These are phyloP conservation scores for Metridium senile DNA, from an alignment of 92 coral and sea anemone genomes.

Conservation along the genomic window DNA sequence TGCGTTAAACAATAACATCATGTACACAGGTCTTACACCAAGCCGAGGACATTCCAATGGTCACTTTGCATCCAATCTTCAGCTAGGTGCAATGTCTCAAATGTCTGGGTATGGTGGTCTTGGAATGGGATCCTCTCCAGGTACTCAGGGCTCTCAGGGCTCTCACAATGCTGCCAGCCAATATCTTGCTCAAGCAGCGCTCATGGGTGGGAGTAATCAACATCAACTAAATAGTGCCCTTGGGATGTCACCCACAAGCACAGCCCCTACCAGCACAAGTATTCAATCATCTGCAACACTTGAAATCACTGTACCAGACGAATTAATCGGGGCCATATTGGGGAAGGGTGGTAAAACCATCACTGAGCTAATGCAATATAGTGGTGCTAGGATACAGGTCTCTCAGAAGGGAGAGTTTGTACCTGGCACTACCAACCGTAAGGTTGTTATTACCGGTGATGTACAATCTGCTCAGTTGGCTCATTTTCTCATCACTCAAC, in stretches of 20 bases:
- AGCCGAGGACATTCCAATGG: constrained; percentile 44
- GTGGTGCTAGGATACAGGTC: constrained; percentile 94
- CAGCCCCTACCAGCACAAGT: constrained; percentile 68
- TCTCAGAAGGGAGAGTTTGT: constrained; percentile 98
- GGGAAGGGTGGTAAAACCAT: constrained; percentile 99
- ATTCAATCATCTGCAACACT: constrained; percentile 94
- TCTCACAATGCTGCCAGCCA: constrained; percentile 78
- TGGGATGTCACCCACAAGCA: constrained; percentile 71
- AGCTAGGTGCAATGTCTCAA: too few species aligned
- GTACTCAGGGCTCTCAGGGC: constrained; percentile 42
- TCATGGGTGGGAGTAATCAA: constrained; percentile 86
- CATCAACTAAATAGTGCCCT: constrained; percentile 76
- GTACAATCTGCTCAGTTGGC: constrained; percentile 92
- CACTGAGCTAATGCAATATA: constrained; percentile 97
- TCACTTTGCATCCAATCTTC: constrained; percentile 55
- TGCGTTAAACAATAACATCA: constrained; percentile 91
- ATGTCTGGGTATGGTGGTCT: constrained; percentile 78
- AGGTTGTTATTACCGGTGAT: constrained; percentile 98
- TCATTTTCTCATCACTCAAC: constrained; percentile 95
- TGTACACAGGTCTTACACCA: constrained; percentile 74
- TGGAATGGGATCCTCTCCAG: constrained; percentile 65
- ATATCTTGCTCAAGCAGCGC: constrained; percentile 89
- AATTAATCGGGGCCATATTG: constrained; percentile 89
- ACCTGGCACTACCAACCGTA: constrained; percentile 95
- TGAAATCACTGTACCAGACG: constrained; percentile 98